phyloP scores from a whole-genome alignment of 1,140 invertebrate genomes.

The Cecropterus lyciades region DNA sequence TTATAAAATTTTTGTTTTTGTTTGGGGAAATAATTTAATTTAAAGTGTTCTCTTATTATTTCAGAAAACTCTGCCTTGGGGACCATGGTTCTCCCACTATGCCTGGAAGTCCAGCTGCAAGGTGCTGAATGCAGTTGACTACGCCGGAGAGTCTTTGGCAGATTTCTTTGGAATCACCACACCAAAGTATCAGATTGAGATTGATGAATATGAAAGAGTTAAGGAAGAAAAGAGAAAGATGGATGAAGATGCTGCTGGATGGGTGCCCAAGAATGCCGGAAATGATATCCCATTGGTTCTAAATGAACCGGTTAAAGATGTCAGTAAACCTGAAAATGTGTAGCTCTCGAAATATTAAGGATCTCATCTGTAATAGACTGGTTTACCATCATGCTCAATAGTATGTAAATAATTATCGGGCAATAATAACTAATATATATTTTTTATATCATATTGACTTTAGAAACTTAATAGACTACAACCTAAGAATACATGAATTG shows the following conservation, averaged over 20 bases:
- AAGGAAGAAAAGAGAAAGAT: constrained; percentile 83
- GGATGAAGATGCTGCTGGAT: constrained; percentile 82
- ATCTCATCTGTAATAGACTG: too few species aligned
- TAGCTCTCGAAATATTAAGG: not conserved
- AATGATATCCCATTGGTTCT: constrained; percentile 73
- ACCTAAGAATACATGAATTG: too few species aligned
- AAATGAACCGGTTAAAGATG: constrained; percentile 61
- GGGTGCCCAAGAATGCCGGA: constrained; percentile 72
- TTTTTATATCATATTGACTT: too few species aligned
- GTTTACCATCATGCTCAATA: too few species aligned
- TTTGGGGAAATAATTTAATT: too few species aligned
- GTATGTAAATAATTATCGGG: too few species aligned
- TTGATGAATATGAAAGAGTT: constrained; percentile 91
- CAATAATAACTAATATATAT: too few species aligned
- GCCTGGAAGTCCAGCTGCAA: constrained; percentile 86
- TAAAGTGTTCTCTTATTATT: too few species aligned
- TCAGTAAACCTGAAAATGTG: constrained; percentile 5
- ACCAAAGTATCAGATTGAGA: constrained; percentile 96
- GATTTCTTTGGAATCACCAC: constrained; percentile 95
- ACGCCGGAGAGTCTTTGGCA: constrained; percentile 92
- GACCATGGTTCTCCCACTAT: constrained; percentile 90
- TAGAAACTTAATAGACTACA: too few species aligned
- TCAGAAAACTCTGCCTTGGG: constrained; percentile 87
- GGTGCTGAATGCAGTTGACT: constrained; percentile 91
- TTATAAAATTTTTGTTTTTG: too few species aligned